Evolutionary conservation across 2,113 vertebrate species (phyloP).

Genomic region (Pithys albifrons): DNA sequence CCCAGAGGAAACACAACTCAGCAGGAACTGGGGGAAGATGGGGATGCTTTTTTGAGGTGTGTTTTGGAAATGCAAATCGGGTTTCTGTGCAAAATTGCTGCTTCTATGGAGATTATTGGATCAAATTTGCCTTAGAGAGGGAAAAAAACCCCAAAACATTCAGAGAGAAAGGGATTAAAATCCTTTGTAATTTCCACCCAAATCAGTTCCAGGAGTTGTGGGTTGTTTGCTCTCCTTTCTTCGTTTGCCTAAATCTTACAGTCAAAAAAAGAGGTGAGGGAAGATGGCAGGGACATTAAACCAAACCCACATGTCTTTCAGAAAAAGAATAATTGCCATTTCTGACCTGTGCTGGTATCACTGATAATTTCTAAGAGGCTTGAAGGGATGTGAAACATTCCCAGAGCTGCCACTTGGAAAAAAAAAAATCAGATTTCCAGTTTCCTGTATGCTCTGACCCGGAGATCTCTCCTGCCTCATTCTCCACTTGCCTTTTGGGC

Average conservation of each 20-base stretch:
- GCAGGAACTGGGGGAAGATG: background rate
- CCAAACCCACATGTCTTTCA: background rate
- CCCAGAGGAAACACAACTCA: fast-evolving
- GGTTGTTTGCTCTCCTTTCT: background rate
- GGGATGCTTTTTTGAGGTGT: background rate
- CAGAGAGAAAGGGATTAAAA: background rate
- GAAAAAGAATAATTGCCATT: background rate
- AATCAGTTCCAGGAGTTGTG: background rate
- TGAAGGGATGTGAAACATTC: background rate
- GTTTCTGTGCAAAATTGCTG: background rate
- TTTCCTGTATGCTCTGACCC: fast-evolving
- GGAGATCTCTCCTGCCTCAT: background rate
- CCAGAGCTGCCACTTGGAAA: background rate
- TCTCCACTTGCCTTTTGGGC: background rate
- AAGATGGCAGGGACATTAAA: background rate
- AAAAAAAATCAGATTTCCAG: background rate
- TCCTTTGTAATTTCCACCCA: background rate
- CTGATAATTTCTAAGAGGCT: background rate
- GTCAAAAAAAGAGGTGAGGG: background rate
- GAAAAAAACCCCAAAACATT: background rate
- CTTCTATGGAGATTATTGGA: background rate
- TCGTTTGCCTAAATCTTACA: background rate
- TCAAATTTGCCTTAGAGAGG: background rate
- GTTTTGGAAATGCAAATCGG: background rate
- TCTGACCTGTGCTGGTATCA: background rate